Conservation (phyloP, 1,140 invertebrate species). For the fruit fly (Drosophila melanogaster) region Release_6_plus_ISO1_MT NT_033777.3:21906001-21906500, state of each 20-base stretch:
- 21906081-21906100: conserved; percentile 82
- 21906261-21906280: neutral
- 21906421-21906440: conserved; percentile 10
- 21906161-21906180: conserved; percentile 37
- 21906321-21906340: conserved; percentile 16
- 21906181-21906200: conserved; percentile 41
- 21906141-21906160: conserved; percentile 46
- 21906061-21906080: conserved; percentile 75
- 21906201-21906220: conserved; percentile 36
- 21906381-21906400: conserved; percentile 32
- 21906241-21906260: conserved; percentile 48
- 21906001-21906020: conserved; percentile 47
- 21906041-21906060: conserved; percentile 66
- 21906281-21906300: conserved; percentile 71
- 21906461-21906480: conserved; percentile 83
- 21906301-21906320: conserved; percentile 16
- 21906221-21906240: conserved; percentile 82
- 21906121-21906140: conserved; percentile 42
- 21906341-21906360: conserved; percentile 64
- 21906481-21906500: conserved; percentile 82
- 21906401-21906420: conserved; percentile 2
- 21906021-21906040: conserved; percentile 34
- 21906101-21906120: conserved; percentile 45
- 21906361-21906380: conserved; percentile 49
- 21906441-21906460: conserved; percentile 61